Conservation (phyloP, 2,113 vertebrate species). For the Gulo gulo region DNA sequence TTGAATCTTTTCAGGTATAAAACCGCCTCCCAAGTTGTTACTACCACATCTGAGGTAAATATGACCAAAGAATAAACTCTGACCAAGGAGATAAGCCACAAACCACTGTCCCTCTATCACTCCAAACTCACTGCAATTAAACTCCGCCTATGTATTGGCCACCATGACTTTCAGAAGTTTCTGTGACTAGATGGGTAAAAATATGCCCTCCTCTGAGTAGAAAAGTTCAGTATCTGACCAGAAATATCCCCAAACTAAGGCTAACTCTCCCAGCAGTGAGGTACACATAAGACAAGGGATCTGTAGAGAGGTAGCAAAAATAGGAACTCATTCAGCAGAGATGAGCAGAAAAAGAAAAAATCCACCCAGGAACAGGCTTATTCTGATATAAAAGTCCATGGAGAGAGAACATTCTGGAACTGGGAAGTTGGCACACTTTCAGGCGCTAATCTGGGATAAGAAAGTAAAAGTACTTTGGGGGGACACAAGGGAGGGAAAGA, state of each 20-base stretch:
- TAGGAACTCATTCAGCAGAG: not conserved
- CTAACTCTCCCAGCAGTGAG: not conserved
- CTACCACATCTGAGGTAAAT: not conserved
- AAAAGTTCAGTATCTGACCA: not conserved
- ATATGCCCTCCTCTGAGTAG: not conserved
- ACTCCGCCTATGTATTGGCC: not conserved
- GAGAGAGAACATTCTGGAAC: not conserved
- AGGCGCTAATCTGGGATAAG: not conserved
- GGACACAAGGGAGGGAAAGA: accelerated
- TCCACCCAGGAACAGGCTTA: not conserved
- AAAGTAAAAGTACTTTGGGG: not conserved
- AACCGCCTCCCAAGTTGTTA: not conserved
- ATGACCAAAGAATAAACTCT: not conserved
- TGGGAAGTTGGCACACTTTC: not conserved
- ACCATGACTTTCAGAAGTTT: not conserved
- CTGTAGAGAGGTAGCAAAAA: not conserved
- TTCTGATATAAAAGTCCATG: not conserved
- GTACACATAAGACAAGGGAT: not conserved
- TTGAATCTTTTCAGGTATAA: not conserved
- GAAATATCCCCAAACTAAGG: not conserved
- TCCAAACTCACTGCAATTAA: not conserved
- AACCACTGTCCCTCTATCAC: not conserved
- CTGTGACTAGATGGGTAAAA: not conserved
- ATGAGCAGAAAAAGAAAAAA: not conserved
- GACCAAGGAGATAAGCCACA: not conserved